Base-by-base conservation (phyloP, 2,888 invertebrate species). In the Hoplodrina ambigua region DNA sequence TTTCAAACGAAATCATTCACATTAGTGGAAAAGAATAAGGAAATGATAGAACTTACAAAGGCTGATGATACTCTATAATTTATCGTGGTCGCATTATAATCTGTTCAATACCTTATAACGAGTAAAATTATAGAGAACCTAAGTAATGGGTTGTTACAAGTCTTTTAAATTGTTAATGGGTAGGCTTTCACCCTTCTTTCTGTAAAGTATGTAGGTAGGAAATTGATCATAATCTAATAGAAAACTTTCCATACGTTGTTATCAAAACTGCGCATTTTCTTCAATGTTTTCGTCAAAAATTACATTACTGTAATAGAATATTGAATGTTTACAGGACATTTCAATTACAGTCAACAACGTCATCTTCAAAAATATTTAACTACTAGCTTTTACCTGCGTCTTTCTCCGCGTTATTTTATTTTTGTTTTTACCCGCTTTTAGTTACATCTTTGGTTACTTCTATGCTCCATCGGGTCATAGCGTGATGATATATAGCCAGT, bases 11-110 rank as follows among this genome's bases (percentile, higher is more conserved):
- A 20, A 49, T 20, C 20, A 44, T 30, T 20, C 10, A 17, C 8
- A 17, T 13, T 6, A 25, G 44, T 17, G 8, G 0, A 33, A 11
- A 13, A 0, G 15, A n/a, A 46, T 44, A 15, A 5, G 0, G 49
- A 30, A 71, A 20, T 44, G 19, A 17, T 8, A 25, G 41, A 33
- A 33, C 33, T 13, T 8, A 25, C 15, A 19, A 20, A 20, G 10
- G 5, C 0, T 19, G 20, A 64, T 52, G 20, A 64, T 52, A 65
- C 5, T 33, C 20, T 54, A 25, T 68, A n/a, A 54, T 69, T 54
- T n/a, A 20, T n/a, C 5, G 20, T 54, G 37, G 11, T 25, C 54
- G 44, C 19, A 53, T n/a, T n/a, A n/a, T 6, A 11, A 8, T 15
- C 11, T 8, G 2, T 13, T 30, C 10, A 20, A 30, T 11, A 15